phyloP scores from a whole-genome alignment of 2,888 invertebrate species.

The Chloroclystis v-ata region DNA sequence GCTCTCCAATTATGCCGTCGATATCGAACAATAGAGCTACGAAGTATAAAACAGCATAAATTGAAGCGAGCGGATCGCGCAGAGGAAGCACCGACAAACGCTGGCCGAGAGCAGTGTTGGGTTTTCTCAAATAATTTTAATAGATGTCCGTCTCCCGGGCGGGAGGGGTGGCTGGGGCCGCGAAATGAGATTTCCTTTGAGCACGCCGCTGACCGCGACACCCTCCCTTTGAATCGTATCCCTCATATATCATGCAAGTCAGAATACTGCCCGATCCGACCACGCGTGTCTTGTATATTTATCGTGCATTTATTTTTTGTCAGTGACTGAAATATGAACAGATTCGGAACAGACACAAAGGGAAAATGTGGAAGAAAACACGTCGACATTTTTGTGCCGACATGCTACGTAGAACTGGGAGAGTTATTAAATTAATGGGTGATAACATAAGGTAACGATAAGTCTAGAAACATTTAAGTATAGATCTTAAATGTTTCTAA shows the following conservation, averaged over 20 bases:
- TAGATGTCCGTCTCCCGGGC: constrained; percentile 54
- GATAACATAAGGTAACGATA: too few relatives aligned
- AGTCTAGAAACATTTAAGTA: too few relatives aligned
- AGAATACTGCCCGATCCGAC: constrained; percentile 28
- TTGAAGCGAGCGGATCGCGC: constrained; percentile 34
- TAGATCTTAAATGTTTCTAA: too few relatives aligned
- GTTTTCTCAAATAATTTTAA: constrained; percentile 74
- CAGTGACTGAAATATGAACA: constrained; percentile 8
- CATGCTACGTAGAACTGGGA: too few relatives aligned
- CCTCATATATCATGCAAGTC: constrained; percentile 56
- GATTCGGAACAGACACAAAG: constrained; percentile 8
- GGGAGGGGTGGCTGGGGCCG: constrained; percentile 29
- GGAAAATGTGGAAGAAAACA: not conserved
- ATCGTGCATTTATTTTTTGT: constrained; percentile 28
- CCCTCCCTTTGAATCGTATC: constrained; percentile 49
- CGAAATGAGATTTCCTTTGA: constrained; percentile 77
- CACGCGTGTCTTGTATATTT: constrained; percentile 33
- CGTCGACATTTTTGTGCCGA: not conserved
- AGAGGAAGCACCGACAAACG: constrained; percentile 29
- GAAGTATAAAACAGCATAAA: constrained; percentile 46
- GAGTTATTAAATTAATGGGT: too few relatives aligned
- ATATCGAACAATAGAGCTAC: constrained; percentile 46
- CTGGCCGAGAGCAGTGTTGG: constrained; percentile 39
- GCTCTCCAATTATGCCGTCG: constrained; percentile 43
- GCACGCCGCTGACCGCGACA: constrained; percentile 63